phyloP scores from a whole-genome alignment of 2,888 invertebrate species.

The Aspidiotus destructor region DNA sequence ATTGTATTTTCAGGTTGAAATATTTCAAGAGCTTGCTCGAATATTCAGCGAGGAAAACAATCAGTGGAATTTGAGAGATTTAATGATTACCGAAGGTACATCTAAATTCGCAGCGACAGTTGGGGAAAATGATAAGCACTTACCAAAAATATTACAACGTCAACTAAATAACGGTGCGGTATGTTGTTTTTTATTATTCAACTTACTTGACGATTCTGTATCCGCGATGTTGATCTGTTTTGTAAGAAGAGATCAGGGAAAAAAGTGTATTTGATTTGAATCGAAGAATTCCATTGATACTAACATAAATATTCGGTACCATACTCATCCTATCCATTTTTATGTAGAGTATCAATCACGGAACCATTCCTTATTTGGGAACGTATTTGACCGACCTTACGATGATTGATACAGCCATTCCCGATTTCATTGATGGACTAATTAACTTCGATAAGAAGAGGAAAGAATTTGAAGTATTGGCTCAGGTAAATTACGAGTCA shows the following conservation, averaged over 20 bases:
- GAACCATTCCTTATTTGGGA: slow-evolving; percentile 94
- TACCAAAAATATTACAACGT: slow-evolving; percentile 75
- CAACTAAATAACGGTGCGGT: slow-evolving; percentile 50
- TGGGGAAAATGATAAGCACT: slow-evolving; percentile 75
- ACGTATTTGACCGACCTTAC: slow-evolving; percentile 97
- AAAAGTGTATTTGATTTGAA: not conserved
- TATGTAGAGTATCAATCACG: slow-evolving; percentile 59
- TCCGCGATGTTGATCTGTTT: not conserved
- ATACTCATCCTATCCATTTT: not conserved
- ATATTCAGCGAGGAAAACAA: slow-evolving; percentile 98
- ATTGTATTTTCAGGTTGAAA: slow-evolving; percentile 52
- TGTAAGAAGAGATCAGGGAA: not conserved
- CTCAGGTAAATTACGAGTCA: slow-evolving; percentile 48
- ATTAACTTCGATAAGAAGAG: slow-evolving; percentile 97
- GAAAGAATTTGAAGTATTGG: slow-evolving; percentile 97
- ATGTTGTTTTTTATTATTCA: slow-evolving; percentile 37
- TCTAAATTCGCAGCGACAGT: slow-evolving; percentile 92
- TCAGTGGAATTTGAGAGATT: slow-evolving; percentile 83
- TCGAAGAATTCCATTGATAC: not conserved
- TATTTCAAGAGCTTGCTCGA: slow-evolving; percentile 87
- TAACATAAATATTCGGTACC: not conserved
- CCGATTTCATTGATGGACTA: slow-evolving; percentile 67
- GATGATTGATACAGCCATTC: slow-evolving; percentile 95
- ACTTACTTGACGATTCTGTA: not conserved
- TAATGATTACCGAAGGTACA: slow-evolving; percentile 93